Percentiles rank a stretch among this genome's conserved stretches.
These are phyloP conservation scores for Calosoma granatense DNA, from an alignment of 1,140 invertebrate genomes.

Conservation along the genomic window DNA sequence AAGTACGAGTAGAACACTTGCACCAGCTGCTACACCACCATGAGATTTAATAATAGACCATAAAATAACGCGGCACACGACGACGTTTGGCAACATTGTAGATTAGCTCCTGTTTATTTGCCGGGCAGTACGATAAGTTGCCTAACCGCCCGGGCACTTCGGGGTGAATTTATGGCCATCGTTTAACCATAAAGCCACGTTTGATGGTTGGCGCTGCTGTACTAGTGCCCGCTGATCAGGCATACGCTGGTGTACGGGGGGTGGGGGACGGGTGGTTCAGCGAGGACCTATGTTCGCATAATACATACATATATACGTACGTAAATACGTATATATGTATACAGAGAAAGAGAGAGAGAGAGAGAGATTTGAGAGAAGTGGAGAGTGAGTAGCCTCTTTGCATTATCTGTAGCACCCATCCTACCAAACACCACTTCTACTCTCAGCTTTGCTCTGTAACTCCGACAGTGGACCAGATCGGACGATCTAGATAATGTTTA, in stretches of 20 bases:
- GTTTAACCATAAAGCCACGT: neutral
- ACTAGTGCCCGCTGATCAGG: neutral
- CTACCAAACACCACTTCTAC: no score
- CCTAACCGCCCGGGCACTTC: neutral
- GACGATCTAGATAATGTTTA: neutral
- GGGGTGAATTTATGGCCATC: neutral
- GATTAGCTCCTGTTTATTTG: neutral
- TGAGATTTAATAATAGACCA: neutral
- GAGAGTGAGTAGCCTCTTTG: no score
- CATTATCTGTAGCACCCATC: no score
- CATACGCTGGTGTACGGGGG: neutral
- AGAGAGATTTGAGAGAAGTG: no score
- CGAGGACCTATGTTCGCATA: neutral
- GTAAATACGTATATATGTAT: no score
- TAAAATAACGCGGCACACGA: neutral
- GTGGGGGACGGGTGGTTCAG: neutral
- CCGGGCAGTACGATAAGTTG: neutral
- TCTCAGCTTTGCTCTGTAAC: no score
- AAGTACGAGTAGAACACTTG: no score
- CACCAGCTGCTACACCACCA: no score
- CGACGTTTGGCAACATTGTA: neutral
- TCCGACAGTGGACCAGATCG: no score
- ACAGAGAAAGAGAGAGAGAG: no score
- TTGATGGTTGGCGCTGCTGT: neutral
- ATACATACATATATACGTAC: no score